These are phyloP conservation scores for Amazona vittata DNA, from an alignment of 2,113 vertebrate species.

Conservation along the genomic window DNA sequence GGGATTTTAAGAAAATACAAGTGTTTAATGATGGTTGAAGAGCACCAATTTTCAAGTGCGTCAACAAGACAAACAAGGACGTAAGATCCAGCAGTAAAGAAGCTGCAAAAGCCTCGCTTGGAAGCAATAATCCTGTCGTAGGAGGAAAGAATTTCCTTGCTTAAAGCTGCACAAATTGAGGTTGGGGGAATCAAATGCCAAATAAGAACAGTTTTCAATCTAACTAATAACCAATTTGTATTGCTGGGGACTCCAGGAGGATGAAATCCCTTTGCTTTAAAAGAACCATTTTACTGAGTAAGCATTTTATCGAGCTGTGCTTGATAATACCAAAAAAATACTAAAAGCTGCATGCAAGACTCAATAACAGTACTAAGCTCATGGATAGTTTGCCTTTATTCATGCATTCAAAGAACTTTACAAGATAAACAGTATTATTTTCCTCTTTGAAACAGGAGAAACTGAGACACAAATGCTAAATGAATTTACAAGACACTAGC, in stretches of 20 bases:
- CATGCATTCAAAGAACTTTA: not conserved
- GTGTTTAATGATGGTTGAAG: not conserved
- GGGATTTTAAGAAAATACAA: not conserved
- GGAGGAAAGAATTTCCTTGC: not conserved
- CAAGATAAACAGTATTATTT: not conserved
- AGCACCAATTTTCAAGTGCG: not conserved
- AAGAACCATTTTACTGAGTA: not conserved
- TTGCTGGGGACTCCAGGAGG: not conserved
- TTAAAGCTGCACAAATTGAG: not conserved
- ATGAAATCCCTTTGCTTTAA: not conserved
- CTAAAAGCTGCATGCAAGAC: not conserved
- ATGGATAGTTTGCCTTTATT: not conserved
- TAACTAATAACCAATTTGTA: not conserved
- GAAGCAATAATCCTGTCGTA: not conserved
- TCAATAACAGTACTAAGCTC: not conserved
- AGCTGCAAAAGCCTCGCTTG: not conserved
- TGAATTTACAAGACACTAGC: not conserved
- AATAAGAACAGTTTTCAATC: not conserved
- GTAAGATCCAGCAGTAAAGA: not conserved
- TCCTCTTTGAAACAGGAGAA: not conserved
- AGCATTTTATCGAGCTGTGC: not conserved
- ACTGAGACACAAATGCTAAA: not conserved
- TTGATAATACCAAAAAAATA: not conserved
- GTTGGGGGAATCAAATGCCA: not conserved
- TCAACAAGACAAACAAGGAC: not conserved